Percentiles rank a stretch among this genome's conserved stretches.
phyloP scores from a whole-genome alignment of 1,140 invertebrate species.

The Drosophila sp. region DNA sequence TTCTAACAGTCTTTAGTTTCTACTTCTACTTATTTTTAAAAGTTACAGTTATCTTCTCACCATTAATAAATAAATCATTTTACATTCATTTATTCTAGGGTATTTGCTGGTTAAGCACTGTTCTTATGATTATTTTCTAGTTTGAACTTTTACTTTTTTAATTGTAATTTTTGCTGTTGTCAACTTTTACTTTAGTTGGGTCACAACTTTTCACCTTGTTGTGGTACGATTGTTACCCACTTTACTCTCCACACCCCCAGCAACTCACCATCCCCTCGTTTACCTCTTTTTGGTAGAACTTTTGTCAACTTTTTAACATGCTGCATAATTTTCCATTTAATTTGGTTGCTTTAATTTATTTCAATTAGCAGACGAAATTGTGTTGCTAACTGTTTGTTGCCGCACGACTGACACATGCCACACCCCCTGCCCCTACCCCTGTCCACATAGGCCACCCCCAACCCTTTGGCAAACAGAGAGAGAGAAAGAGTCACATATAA shows the following conservation, averaged over 20 bases:
- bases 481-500: slow-evolving; percentile 2
- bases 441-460: neutral
- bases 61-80: no score
- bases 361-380: slow-evolving; percentile 75
- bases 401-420: slow-evolving; percentile 57
- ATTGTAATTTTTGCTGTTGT: neutral
- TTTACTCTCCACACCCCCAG: neutral
- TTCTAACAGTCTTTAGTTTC: no score
- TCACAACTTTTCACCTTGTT: slow-evolving; percentile 70
- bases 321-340: slow-evolving; percentile 60
- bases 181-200: slow-evolving; percentile 30
- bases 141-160: neutral
- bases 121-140: neutral
- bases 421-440: neutral
- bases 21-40: no score
- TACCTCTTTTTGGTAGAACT: slow-evolving; percentile 1
- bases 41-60: no score
- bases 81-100: slow-evolving; percentile 4
- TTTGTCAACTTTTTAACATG: slow-evolving; percentile 8
- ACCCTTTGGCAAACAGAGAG: slow-evolving; percentile 2
- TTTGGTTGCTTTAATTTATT: slow-evolving; percentile 75
- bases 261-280: neutral
- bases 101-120: slow-evolving; percentile 1
- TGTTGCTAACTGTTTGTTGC: slow-evolving; percentile 60
- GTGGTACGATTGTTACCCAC: slow-evolving; percentile 46